These are phyloP conservation scores for Drosophila seclusa DNA, from an alignment of 2,888 invertebrate species.

Conservation along the genomic window DNA sequence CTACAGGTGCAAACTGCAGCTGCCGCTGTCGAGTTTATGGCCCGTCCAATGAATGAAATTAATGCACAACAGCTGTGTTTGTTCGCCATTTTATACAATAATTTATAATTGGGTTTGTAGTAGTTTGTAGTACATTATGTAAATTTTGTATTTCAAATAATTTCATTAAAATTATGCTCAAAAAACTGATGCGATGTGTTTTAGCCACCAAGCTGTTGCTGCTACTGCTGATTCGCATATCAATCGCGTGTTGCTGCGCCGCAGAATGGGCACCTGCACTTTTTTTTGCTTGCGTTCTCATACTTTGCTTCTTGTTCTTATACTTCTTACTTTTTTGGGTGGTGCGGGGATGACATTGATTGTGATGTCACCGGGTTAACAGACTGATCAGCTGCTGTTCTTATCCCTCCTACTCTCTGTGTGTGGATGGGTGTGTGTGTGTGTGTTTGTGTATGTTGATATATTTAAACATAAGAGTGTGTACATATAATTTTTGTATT, in stretches of 20 bases:
- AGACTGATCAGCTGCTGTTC: slow-evolving; percentile 30
- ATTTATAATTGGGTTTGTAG: slow-evolving; percentile 57
- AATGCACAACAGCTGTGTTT: slow-evolving; percentile 23
- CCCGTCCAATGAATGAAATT: slow-evolving; percentile 8
- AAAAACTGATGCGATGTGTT: slow-evolving; percentile 36
- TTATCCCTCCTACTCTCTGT: slow-evolving; percentile 42
- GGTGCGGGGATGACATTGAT: slow-evolving; percentile 2
- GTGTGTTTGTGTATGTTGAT: slow-evolving; percentile 38
- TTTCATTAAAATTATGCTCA: slow-evolving; percentile 53
- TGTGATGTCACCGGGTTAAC: slow-evolving; percentile 17
- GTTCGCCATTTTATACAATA: slow-evolving; percentile 68
- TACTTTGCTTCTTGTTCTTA: slow-evolving; percentile 12
- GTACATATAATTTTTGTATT: slow-evolving; percentile 72
- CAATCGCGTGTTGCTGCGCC: slow-evolving; percentile 11
- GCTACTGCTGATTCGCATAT: slow-evolving; percentile 7
- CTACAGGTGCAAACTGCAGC: slow-evolving; percentile 17
- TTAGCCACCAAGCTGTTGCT: slow-evolving; percentile 36
- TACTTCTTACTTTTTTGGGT: neutral
- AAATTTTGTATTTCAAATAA: slow-evolving; percentile 59
- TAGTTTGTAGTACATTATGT: slow-evolving; percentile 59
- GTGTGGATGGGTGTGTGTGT: neutral
- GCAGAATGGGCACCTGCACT: slow-evolving; percentile 4
- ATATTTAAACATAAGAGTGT: slow-evolving; percentile 75
- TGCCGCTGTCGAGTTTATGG: neutral
- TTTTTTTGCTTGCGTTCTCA: slow-evolving; percentile 2